Evolutionary conservation across 1,140 invertebrate species (phyloP), one percentile per base, ranked within the genome.

Genomic region (Drosophila subpulchrella): DNA sequence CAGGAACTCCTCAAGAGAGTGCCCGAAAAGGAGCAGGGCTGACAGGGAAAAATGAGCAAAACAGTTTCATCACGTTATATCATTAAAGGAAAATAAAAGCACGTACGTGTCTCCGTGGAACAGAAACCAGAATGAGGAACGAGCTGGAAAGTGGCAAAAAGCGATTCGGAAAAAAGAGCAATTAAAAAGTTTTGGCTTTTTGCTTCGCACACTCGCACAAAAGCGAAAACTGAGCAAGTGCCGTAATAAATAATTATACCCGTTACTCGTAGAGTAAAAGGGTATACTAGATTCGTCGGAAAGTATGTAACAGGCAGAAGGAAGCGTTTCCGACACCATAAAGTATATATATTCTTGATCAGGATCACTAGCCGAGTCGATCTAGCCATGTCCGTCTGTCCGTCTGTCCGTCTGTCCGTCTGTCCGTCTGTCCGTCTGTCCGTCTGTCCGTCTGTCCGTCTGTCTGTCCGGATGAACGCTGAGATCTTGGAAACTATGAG

Each of bases 211-310:
- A 77, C 51, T 56, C 70, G 48, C 13, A 66, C n/a, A 15, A 27
- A 34, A 39, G 36, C 42, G 42, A 50, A 39, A 65, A 48, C 27
- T 39, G 63, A 57, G 67, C 46, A 71, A 57, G 67, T 67, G 44
- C 39, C 63, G 81, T 84, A 84, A 84, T 84, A 84, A 85, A 84
- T 84, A 84, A 84, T 84, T n/a, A n/a, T n/a, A n/a, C n/a, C n/a
- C n/a, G n/a, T n/a, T n/a, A n/a, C n/a, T n/a, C n/a, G n/a, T n/a
- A n/a, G n/a, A n/a, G n/a, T n/a, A n/a, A n/a, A n/a, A n/a, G n/a
- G n/a, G n/a, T n/a, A n/a, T n/a, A n/a, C n/a, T n/a, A n/a, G n/a
- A n/a, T n/a, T n/a, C n/a, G n/a, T n/a, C n/a, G n/a, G n/a, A n/a
- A n/a, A n/a, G n/a, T n/a, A n/a, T n/a, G n/a, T n/a, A n/a, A n/a